Evolutionary conservation across 2,113 vertebrate genomes (phyloP).

Genomic region (Cyanoliseus patagonus): DNA sequence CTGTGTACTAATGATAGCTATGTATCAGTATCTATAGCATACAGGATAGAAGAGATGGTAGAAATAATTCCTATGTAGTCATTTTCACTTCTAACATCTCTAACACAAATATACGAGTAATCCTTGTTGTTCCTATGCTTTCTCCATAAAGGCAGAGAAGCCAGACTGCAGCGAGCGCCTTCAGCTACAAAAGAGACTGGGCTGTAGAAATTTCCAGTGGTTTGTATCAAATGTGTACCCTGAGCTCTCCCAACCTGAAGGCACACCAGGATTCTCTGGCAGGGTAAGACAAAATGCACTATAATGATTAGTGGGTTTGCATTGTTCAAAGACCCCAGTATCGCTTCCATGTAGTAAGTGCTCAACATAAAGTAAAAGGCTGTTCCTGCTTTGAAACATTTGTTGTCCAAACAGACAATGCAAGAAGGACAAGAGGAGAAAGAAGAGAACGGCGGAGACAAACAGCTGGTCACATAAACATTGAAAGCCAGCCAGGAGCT

Average conservation of each 20-base stretch:
- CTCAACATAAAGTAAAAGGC: background rate
- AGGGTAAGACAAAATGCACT: slow-evolving; percentile 73
- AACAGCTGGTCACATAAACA: background rate
- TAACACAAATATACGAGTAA: background rate
- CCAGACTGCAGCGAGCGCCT: slow-evolving; percentile 80
- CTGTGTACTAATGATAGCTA: background rate
- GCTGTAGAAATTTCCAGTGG: slow-evolving; percentile 88
- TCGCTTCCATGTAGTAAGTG: background rate
- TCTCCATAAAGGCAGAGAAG: slow-evolving; percentile 73
- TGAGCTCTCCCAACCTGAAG: slow-evolving; percentile 76
- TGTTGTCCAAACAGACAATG: background rate
- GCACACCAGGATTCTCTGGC: slow-evolving; percentile 77
- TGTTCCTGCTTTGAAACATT: background rate
- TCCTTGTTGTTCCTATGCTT: background rate
- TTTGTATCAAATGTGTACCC: slow-evolving; percentile 85
- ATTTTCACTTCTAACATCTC: background rate
- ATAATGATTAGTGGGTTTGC: background rate
- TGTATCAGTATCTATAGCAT: background rate
- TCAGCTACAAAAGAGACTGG: slow-evolving; percentile 79
- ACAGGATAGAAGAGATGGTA: background rate
- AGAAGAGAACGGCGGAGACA: background rate
- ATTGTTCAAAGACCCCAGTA: background rate
- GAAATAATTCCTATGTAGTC: background rate
- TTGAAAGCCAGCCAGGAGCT: background rate
- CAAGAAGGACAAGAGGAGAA: background rate